These are phyloP conservation scores for Enteromius mattozi DNA, from an alignment of 2,797 vertebrate species.

Conservation along the genomic window DNA sequence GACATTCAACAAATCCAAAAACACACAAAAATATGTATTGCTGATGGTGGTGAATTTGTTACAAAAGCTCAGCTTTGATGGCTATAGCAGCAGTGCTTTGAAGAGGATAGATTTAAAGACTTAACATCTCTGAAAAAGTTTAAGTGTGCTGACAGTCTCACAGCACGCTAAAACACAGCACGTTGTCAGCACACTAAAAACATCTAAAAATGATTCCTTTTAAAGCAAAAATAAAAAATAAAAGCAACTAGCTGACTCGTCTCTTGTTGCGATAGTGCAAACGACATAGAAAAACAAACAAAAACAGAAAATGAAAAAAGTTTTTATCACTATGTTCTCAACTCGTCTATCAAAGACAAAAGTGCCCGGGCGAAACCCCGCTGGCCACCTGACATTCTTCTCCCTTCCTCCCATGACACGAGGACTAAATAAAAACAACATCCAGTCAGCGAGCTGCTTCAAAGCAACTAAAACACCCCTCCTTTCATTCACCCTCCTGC, in stretches of 20 bases:
- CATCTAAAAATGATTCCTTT: neutral
- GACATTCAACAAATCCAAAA: neutral
- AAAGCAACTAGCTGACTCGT: neutral
- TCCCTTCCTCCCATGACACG: slow-evolving; percentile 65
- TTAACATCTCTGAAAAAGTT: neutral
- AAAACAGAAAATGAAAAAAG: neutral
- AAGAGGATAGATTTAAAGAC: neutral
- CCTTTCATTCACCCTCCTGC: slow-evolving; percentile 59
- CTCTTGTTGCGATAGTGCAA: neutral
- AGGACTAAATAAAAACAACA: slow-evolving; percentile 72
- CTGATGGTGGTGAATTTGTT: neutral
- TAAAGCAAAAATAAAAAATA: neutral
- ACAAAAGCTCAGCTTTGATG: neutral
- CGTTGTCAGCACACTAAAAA: neutral
- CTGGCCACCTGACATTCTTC: slow-evolving; percentile 68
- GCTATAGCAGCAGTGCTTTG: neutral
- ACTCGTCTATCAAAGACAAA: slow-evolving; percentile 57
- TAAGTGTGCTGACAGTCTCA: neutral
- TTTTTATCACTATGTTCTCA: slow-evolving; percentile 23
- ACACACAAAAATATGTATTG: neutral
- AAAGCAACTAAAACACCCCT: slow-evolving; percentile 64
- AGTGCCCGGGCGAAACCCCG: slow-evolving; percentile 48
- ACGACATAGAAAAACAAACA: neutral
- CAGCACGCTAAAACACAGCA: slow-evolving; percentile 6
- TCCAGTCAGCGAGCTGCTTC: slow-evolving; percentile 67